Percentiles rank a stretch among this genome's conserved stretches.
Conservation (phyloP, 2,888 invertebrate species). For the Chaetogeoica ovagalla region DNA sequence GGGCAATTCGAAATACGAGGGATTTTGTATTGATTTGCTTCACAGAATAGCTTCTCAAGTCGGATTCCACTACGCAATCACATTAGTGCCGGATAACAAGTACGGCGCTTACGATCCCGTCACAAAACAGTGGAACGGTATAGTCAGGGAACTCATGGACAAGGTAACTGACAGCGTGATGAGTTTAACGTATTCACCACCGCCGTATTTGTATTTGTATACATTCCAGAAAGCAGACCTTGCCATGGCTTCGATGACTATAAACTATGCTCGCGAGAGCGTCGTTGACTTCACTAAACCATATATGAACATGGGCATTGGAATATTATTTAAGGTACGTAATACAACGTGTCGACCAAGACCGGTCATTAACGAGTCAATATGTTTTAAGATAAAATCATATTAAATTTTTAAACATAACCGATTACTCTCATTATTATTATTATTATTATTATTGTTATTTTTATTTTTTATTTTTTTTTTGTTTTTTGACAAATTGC, state of each 20-base stretch:
- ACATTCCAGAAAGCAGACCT: slow-evolving; percentile 82
- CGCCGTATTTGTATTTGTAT: background rate
- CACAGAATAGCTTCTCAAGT: slow-evolving; percentile 80
- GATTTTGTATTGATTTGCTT: slow-evolving; percentile 88
- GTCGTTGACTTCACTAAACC: slow-evolving; percentile 98
- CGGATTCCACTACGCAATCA: slow-evolving; percentile 84
- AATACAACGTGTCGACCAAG: background rate
- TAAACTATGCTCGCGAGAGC: slow-evolving; percentile 92
- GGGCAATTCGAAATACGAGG: slow-evolving; percentile 84
- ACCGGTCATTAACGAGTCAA: too few relatives aligned
- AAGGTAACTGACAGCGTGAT: slow-evolving; percentile 62
- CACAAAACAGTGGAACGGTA: slow-evolving; percentile 88
- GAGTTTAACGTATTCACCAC: background rate
- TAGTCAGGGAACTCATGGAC: slow-evolving; percentile 83
- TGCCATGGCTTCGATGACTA: slow-evolving; percentile 96
- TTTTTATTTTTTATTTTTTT: too few relatives aligned
- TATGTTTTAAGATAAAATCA: too few relatives aligned
- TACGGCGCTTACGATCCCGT: slow-evolving; percentile 87
- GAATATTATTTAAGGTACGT: slow-evolving; percentile 88
- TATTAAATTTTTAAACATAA: too few relatives aligned
- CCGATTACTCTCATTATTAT: too few relatives aligned
- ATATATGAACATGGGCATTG: slow-evolving; percentile 96
- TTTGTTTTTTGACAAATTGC: too few relatives aligned
- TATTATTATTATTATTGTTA: too few relatives aligned
- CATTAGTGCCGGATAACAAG: slow-evolving; percentile 83